A percentile compares a stretch with the other conserved stretches of the same genome.
Conservation (phyloP, 2,888 invertebrate species). For the Limnephilus marmoratus region DNA sequence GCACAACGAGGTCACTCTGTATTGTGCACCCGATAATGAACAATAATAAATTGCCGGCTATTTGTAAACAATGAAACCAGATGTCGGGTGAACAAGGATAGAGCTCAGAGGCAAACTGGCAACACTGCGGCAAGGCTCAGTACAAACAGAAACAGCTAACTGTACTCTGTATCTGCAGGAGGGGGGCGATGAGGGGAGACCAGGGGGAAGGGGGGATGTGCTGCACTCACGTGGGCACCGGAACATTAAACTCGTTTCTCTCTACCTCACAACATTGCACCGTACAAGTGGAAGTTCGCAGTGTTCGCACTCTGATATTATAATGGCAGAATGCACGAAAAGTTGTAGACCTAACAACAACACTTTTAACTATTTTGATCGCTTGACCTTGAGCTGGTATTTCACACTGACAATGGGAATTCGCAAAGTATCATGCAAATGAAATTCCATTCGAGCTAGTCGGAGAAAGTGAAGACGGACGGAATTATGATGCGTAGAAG, state of each 20-base stretch:
- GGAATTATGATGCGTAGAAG: too few relatives aligned
- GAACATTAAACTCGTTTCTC: constrained; percentile 51
- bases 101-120: not conserved
- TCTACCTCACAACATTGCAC: constrained; percentile 16
- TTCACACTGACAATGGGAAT: not conserved
- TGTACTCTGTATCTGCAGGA: constrained; percentile 22
- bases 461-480: too few relatives aligned
- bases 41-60: constrained; percentile 21
- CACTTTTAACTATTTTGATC: not conserved
- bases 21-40: constrained; percentile 28
- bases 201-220: not conserved
- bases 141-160: constrained; percentile 6
- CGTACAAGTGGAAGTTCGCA: not conserved
- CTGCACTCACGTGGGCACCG: constrained; percentile 49
- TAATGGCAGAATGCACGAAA: not conserved
- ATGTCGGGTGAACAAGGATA: not conserved
- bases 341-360: not conserved
- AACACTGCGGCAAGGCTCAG: not conserved
- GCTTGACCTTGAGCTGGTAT: not conserved
- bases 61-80: constrained; percentile 26
- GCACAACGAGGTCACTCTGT: constrained; percentile 23
- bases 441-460: too few relatives aligned
- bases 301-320: not conserved
- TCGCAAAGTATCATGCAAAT: not conserved
- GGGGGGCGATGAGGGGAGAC: not conserved